phyloP scores from a whole-genome alignment of 1,140 invertebrate species.

The Drosophila yakuba region DNA sequence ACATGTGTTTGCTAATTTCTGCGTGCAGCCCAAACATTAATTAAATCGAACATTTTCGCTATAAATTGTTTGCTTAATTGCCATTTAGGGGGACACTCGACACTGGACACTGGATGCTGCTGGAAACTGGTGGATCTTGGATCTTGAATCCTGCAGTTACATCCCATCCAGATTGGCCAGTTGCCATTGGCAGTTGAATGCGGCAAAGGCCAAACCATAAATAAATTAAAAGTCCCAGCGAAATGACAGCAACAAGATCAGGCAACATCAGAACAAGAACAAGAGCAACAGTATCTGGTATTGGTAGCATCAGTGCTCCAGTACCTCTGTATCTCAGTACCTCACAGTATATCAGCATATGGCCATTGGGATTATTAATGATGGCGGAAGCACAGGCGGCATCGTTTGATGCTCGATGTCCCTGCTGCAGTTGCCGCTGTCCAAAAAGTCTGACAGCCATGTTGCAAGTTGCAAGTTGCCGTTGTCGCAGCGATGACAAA shows the following conservation, averaged over 20 bases:
- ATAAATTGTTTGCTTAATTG: conserved; percentile 83
- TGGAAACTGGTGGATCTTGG: not conserved
- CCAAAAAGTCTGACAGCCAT: conserved; percentile 28
- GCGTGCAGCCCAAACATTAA: conserved; percentile 80
- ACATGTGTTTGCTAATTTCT: conserved; percentile 82
- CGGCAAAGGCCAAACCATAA: conserved; percentile 58
- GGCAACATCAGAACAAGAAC: conserved; percentile 75
- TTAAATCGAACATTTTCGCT: conserved; percentile 78
- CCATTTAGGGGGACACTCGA: conserved; percentile 67
- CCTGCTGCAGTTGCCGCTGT: conserved; percentile 30
- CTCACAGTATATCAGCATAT: conserved; percentile 51
- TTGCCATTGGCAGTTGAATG: conserved; percentile 63
- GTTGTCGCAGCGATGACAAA: conserved; percentile 66
- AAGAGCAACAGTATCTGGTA: conserved; percentile 63
- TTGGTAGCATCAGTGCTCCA: conserved; percentile 29
- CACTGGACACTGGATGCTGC: conserved; percentile 12
- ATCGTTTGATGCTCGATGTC: conserved; percentile 66
- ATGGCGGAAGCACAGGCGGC: conserved; percentile 75
- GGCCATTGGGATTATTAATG: conserved; percentile 74
- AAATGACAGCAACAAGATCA: conserved; percentile 79
- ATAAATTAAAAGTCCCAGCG: conserved; percentile 79
- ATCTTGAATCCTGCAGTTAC: conserved; percentile 1
- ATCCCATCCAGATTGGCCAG: conserved; percentile 27
- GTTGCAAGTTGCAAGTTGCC: conserved; percentile 40
- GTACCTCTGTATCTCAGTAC: conserved; percentile 24